phyloP scores from a whole-genome alignment of 2,888 invertebrate genomes.

The Lymantria monacha region DNA sequence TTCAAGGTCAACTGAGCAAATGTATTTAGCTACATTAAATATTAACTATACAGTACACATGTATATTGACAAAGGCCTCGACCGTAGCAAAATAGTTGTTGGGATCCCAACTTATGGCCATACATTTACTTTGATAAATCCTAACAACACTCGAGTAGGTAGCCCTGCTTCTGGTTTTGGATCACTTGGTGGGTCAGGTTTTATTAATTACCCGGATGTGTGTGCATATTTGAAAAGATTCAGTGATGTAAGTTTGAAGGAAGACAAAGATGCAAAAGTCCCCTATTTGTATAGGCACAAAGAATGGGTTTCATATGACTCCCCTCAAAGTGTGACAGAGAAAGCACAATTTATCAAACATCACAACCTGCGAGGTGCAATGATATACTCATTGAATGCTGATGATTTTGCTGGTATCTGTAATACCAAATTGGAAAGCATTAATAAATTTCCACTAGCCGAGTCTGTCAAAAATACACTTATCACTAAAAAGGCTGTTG shows the following conservation, averaged over 20 bases:
- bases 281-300: slow-evolving; percentile 87
- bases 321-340: slow-evolving; percentile 85
- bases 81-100: slow-evolving; percentile 88
- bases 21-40: slow-evolving; percentile 87
- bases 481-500: background rate
- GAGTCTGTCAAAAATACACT: slow-evolving; percentile 48
- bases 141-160: slow-evolving; percentile 84
- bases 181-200: slow-evolving; percentile 85
- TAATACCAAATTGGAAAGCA: slow-evolving; percentile 25
- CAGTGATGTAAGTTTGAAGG: slow-evolving; percentile 72
- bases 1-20: slow-evolving; percentile 81
- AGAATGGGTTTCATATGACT: slow-evolving; percentile 94
- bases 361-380: slow-evolving; percentile 88
- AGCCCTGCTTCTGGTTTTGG: slow-evolving; percentile 89
- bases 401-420: slow-evolving; percentile 88
- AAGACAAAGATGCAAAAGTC: slow-evolving; percentile 87
- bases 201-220: slow-evolving; percentile 86
- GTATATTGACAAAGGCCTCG: slow-evolving; percentile 89
- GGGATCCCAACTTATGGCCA: slow-evolving; percentile 95
- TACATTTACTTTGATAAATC: slow-evolving; percentile 86
- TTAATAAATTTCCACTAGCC: slow-evolving; percentile 43
- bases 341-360: slow-evolving; percentile 86
- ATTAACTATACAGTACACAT: slow-evolving; percentile 91
- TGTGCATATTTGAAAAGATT: slow-evolving; percentile 85
- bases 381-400: slow-evolving; percentile 91